Conservation (phyloP, 2,113 vertebrate species). For the Python bivittatus region DNA sequence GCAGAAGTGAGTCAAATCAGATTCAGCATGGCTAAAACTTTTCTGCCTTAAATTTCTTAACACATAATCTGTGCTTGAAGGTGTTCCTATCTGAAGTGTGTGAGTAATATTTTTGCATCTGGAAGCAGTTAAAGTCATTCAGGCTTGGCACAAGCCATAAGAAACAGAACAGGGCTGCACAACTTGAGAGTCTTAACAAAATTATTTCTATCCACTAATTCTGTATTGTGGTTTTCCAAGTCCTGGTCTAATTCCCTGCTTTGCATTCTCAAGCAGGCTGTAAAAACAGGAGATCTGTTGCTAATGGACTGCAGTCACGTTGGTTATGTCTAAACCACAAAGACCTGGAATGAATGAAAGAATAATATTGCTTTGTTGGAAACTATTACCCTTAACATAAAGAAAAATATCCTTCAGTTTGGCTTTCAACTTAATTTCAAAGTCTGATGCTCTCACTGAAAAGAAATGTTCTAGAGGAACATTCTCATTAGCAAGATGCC, state of each 20-base stretch:
- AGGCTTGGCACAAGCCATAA: not conserved
- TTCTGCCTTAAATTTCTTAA: not conserved
- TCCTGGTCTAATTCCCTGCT: not conserved
- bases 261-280: not conserved
- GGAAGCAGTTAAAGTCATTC: not conserved
- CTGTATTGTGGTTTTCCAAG: not conserved
- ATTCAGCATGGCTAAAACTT: not conserved
- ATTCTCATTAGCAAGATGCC: no score
- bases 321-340: not conserved
- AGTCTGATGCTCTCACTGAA: no score
- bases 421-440: no score
- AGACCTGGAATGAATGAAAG: not conserved
- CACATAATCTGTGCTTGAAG: not conserved
- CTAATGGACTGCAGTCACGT: not conserved
- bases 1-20: slow-evolving; percentile 80
- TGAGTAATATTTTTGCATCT: not conserved
- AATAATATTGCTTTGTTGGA: no score
- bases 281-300: not conserved
- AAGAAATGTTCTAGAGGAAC: no score
- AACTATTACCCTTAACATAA: no score
- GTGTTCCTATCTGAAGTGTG: not conserved
- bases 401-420: no score
- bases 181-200: not conserved
- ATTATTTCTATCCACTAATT: not conserved
- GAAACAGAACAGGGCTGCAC: not conserved